Evolutionary conservation across 2,797 vertebrate species (phyloP).

Genomic region (Trichosurus vulpecula): DNA sequence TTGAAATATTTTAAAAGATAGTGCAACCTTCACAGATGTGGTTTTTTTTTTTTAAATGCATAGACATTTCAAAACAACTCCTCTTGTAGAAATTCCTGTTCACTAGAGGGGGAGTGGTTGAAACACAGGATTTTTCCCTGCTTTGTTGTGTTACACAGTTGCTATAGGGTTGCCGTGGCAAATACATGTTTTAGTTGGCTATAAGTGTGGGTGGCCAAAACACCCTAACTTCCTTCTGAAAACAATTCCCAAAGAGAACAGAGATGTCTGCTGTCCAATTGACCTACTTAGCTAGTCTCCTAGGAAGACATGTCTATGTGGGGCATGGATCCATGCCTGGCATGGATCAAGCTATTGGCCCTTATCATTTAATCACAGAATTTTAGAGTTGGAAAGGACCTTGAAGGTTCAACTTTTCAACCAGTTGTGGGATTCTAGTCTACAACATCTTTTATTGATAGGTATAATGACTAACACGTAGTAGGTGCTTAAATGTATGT

Average conservation of each 20-base stretch:
- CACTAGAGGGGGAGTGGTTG: background rate
- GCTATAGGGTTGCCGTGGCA: background rate
- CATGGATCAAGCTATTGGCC: background rate
- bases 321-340: background rate
- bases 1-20: background rate
- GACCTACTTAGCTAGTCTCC: background rate
- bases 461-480: background rate
- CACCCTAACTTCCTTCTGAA: background rate
- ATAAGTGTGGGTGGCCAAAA: background rate
- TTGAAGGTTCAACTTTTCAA: background rate
- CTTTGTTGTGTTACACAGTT: background rate
- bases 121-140: background rate
- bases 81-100: background rate
- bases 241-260: background rate
- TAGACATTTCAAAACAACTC: background rate
- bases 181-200: background rate
- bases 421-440: background rate
- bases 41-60: background rate
- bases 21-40: background rate
- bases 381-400: background rate
- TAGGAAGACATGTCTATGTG: background rate
- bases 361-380: background rate
- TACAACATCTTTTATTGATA: background rate
- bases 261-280: background rate
- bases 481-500: background rate